Base-by-base conservation (phyloP, 2,888 invertebrate genomes). In the Lycophotia porphyrea region DNA sequence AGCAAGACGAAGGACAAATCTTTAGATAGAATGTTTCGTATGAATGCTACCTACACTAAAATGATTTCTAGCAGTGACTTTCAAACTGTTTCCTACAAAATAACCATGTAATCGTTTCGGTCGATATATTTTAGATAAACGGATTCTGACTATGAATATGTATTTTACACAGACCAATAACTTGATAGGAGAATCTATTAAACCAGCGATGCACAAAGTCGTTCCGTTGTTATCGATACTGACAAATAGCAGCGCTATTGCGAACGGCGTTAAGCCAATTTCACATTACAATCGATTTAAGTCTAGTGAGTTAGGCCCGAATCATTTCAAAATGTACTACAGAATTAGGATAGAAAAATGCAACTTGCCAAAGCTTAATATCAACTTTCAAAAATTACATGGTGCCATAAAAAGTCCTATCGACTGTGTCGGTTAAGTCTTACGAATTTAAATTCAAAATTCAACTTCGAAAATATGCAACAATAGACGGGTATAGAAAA, bases 341-440 rank as follows among this genome's bases (percentile, higher is more conserved):
- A 65, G 3, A 39, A 65, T 58, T 21, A 36, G n/a, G 61, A 39
- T 21, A 66, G 18, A 73, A 7, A 73, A 82, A 70, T 67, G 36
- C 24, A 47, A 78, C 66, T 68, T 27, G 39, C 42, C 64, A 71
- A 71, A 75, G 55, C 27, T n/a, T 52, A 39, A 47, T 49, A 49
- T 34, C 24, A 39, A 77, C 18, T 52, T 65, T 58, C 18, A 72
- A 55, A 69, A 69, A 63, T 71, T 21, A 63, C 39, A 65, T 31
- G n/a, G 60, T 49, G n/a, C 36, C 60, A 31, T 49, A 47, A 39
- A 39, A 31, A 13, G 44, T 74, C 31, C 42, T 80, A 58, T n/a
- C 36, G 21, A 49, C 42, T 31, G 55, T 47, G 15, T 49, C 7
- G 4, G 47, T 71, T 42, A 70, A 58, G 55, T 82, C 58, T 70